These are phyloP conservation scores for Xenopus petersii DNA, from an alignment of 2,797 vertebrate species.

Conservation along the genomic window DNA sequence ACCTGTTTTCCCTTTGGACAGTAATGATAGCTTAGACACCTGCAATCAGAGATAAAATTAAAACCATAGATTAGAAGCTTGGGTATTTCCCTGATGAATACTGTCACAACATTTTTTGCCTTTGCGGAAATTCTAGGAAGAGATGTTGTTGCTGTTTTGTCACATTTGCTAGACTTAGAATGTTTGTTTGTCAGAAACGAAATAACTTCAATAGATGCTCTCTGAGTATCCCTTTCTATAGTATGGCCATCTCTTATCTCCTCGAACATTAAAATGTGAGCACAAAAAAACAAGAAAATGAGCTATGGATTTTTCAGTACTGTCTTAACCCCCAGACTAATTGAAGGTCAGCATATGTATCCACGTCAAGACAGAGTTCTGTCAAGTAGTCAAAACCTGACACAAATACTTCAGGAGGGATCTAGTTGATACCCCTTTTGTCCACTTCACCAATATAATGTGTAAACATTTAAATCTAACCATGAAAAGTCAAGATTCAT, in stretches of 20 bases:
- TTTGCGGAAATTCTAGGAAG: conserved; percentile 20
- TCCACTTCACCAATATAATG: conserved; percentile 5
- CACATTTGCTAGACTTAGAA: background rate
- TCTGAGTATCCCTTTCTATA: conserved; percentile 63
- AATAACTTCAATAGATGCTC: conserved; percentile 71
- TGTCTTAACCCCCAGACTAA: conserved; percentile 87
- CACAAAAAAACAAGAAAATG: conserved; percentile 86
- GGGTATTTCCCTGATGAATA: conserved; percentile 4
- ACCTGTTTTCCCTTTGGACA: conserved; percentile 22
- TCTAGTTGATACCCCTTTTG: conserved; percentile 36
- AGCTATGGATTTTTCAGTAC: conserved; percentile 91
- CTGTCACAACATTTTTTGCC: conserved; percentile 21
- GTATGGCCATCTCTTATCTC: conserved; percentile 82
- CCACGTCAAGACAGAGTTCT: conserved; percentile 67
- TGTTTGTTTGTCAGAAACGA: conserved; percentile 55
- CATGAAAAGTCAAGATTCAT: background rate
- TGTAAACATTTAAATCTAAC: conserved; percentile 10
- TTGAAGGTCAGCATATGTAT: conserved; percentile 87
- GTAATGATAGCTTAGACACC: conserved; percentile 34
- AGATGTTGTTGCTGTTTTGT: background rate
- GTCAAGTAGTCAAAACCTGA: conserved; percentile 51
- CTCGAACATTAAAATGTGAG: conserved; percentile 87
- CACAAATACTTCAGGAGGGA: conserved; percentile 58
- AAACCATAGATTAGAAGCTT: conserved; percentile 24
- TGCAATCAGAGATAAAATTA: conserved; percentile 42